Conservation (phyloP, 2,797 vertebrate species). For the Lepilemur septentrionalis region DNA sequence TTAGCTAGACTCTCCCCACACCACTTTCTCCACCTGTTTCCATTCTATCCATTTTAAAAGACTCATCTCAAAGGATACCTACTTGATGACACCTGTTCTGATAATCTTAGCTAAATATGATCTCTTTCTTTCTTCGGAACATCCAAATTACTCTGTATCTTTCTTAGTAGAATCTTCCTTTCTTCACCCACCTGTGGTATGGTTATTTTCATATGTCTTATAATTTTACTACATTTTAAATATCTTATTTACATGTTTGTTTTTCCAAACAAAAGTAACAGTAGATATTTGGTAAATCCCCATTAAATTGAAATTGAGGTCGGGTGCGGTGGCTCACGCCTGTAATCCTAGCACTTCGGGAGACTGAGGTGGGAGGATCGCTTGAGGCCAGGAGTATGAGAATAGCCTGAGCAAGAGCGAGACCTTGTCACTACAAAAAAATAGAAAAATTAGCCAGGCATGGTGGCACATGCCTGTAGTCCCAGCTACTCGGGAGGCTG, state of each 20-base stretch:
- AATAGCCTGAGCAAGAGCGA: not conserved
- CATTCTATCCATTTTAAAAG: not conserved
- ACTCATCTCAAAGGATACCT: not conserved
- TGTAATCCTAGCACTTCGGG: not conserved
- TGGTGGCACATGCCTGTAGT: not conserved
- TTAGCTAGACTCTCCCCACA: not conserved
- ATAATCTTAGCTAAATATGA: not conserved
- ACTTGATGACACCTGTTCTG: not conserved
- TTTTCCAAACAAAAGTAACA: not conserved
- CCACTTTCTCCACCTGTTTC: not conserved
- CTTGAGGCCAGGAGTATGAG: not conserved
- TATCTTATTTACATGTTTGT: not conserved
- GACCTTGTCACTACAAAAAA: not conserved
- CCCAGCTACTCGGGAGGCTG: not conserved
- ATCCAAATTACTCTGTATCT: not conserved
- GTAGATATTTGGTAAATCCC: not conserved
- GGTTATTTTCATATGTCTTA: not conserved
- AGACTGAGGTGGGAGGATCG: not conserved
- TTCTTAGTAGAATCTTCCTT: not conserved
- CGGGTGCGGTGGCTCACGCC: not conserved
- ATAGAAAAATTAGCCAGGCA: not conserved
- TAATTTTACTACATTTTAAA: not conserved
- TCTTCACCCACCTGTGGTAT: not conserved
- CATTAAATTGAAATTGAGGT: not conserved
- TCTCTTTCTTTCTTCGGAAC: not conserved